These are phyloP conservation scores for Spatula clypeata DNA, from an alignment of 2,797 vertebrate genomes.

Conservation along the genomic window DNA sequence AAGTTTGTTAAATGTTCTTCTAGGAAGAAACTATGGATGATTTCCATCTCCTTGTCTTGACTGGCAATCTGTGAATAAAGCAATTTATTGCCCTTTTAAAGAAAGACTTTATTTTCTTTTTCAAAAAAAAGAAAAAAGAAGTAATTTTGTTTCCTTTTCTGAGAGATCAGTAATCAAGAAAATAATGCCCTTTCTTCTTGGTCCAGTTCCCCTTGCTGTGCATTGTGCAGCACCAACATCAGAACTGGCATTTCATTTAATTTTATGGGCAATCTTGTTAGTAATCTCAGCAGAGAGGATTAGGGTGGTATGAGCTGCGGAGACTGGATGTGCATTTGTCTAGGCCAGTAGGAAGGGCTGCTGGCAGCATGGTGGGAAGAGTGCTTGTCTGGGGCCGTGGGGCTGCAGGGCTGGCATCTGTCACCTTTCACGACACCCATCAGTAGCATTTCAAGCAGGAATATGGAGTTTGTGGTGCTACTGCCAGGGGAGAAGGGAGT, in stretches of 20 bases:
- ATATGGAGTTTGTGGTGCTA: accelerated
- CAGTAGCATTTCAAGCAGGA: background rate
- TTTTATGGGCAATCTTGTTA: conserved; percentile 19
- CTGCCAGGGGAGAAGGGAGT: background rate
- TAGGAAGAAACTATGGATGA: background rate
- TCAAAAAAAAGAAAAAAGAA: too few species aligned
- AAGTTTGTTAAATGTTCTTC: background rate
- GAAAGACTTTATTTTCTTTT: background rate
- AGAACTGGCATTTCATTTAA: background rate
- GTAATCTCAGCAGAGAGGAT: background rate
- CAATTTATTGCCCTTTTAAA: background rate
- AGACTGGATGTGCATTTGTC: background rate
- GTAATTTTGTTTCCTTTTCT: background rate
- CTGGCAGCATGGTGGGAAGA: background rate
- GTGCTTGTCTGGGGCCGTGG: background rate
- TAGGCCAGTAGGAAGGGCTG: background rate
- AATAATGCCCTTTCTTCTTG: conserved; percentile 13
- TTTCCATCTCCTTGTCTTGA: conserved; percentile 18
- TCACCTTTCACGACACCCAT: accelerated
- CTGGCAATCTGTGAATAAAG: background rate
- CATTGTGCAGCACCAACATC: background rate
- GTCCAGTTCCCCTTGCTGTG: background rate
- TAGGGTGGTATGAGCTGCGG: background rate
- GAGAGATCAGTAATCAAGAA: background rate
- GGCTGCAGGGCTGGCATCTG: background rate